Evolutionary conservation across 2,797 vertebrate species (phyloP), one percentile per base, ranked within the genome.

Genomic region (Erethizon dorsatum): DNA sequence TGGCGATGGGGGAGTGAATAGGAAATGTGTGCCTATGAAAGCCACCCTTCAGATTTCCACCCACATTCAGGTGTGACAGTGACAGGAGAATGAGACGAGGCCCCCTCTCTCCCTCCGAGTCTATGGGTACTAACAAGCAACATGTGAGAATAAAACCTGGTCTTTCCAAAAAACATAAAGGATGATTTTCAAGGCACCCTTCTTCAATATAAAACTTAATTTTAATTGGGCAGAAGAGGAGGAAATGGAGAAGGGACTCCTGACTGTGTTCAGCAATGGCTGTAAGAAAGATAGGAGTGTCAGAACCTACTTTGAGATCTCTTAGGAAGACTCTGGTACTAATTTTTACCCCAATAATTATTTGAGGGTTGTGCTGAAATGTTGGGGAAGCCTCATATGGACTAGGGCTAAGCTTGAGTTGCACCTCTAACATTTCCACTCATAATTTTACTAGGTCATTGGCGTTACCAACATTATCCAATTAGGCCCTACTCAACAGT

Each of bases 121-220:
- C 69, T 13, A 0, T 14, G 69, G 31, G 28, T 13, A 15, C 52
- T 56, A 24, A 41, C 0, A 1, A 31, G 59, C 61, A n/a, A 7
- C 0, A 2, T 0, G 6, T 0, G 71, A 65, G 5, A 47, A 5
- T 0, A 9, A 9, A 10, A 37, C 10, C 54, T 63, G 33, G 8
- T 18, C 52, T 93, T 61, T 86, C 63, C 26, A 26, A 63, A 63
- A 88, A 75, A 18, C 12, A 61, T 4, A 8, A 73, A 77, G 56
- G 7, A 37, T 57, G 15, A 22, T 33, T n/a, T 50, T 50, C 20
- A 56, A 91, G 31, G 22, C 3, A 3, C 0, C 2, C 7, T 83
- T n/a, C 41, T 71, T 57, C 37, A 47, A 92, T 52, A 75, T 26
- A 47, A 57, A 78, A 57, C 20, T 61, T 52, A 33, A 73, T 78